These are phyloP conservation scores for Montipora capricornis DNA, from an alignment of 64 coral and sea anemone genomes.

Conservation along the genomic window DNA sequence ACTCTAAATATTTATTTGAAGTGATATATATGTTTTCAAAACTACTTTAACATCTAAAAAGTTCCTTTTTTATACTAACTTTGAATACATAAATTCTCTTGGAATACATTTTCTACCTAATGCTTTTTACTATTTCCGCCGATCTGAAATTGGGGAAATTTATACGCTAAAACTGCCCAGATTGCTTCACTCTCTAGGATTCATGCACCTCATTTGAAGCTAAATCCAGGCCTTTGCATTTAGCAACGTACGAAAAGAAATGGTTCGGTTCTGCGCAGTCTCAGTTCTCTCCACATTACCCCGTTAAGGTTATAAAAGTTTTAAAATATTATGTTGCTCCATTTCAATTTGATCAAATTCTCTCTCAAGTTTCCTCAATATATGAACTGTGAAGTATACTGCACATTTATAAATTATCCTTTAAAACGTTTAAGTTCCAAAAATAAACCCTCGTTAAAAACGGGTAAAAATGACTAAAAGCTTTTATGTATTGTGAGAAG, in stretches of 20 bases:
- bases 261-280: too few species aligned
- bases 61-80: neutral
- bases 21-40: neutral
- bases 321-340: too few species aligned
- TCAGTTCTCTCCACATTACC: too few species aligned
- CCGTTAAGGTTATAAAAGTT: too few species aligned
- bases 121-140: neutral
- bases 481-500: neutral
- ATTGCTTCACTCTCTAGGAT: too few species aligned
- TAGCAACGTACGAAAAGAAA: neutral
- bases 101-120: neutral
- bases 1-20: neutral
- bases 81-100: neutral
- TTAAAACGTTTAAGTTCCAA: too few species aligned
- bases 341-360: too few species aligned
- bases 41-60: conserved; percentile 15
- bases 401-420: too few species aligned
- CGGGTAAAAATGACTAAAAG: neutral
- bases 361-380: too few species aligned
- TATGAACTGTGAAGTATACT: too few species aligned
- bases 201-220: neutral
- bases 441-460: neutral
- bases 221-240: neutral
- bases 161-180: neutral
- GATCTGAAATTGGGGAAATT: neutral